Conservation (phyloP, 2,113 vertebrate genomes). For the Solea solea region DNA sequence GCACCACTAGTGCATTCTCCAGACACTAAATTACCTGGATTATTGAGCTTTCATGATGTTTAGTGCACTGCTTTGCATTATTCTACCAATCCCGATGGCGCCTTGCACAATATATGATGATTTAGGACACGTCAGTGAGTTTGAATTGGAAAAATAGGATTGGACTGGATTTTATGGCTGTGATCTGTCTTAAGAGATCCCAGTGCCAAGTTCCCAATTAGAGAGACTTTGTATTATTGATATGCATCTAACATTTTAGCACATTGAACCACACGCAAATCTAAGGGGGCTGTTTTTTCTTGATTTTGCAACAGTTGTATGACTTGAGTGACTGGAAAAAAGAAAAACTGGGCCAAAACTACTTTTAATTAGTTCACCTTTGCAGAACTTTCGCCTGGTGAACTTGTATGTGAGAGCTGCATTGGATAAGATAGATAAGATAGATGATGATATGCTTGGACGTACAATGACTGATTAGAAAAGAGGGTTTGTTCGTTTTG, state of each 20-base stretch:
- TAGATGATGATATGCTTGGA: conserved; percentile 10
- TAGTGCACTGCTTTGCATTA: conserved; percentile 76
- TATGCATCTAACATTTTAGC: conserved; percentile 59
- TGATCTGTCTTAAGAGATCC: conserved; percentile 62
- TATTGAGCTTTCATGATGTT: conserved; percentile 76
- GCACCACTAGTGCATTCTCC: conserved; percentile 58
- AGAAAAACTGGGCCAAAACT: background rate
- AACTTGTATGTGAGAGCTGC: conserved; percentile 16
- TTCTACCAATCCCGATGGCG: conserved; percentile 51
- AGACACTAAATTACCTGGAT: conserved; percentile 80
- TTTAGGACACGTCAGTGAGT: conserved; percentile 62
- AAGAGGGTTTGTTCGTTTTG: background rate
- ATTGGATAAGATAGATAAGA: conserved; percentile 6
- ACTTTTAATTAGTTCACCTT: conserved; percentile 16
- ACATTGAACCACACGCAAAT: conserved; percentile 45
- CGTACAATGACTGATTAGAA: background rate
- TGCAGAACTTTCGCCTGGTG: background rate
- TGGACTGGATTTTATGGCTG: conserved; percentile 66
- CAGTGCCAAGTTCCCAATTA: conserved; percentile 63
- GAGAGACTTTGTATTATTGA: conserved; percentile 64
- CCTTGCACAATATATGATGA: conserved; percentile 71
- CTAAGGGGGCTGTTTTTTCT: conserved; percentile 15
- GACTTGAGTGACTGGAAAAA: background rate
- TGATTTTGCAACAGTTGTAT: conserved; percentile 12
- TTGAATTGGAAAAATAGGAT: conserved; percentile 72